A percentile compares a stretch with the other conserved stretches of the same genome.
Evolutionary conservation across 2,797 vertebrate genomes (phyloP).

Genomic region (Leptoclinus maculatus): DNA sequence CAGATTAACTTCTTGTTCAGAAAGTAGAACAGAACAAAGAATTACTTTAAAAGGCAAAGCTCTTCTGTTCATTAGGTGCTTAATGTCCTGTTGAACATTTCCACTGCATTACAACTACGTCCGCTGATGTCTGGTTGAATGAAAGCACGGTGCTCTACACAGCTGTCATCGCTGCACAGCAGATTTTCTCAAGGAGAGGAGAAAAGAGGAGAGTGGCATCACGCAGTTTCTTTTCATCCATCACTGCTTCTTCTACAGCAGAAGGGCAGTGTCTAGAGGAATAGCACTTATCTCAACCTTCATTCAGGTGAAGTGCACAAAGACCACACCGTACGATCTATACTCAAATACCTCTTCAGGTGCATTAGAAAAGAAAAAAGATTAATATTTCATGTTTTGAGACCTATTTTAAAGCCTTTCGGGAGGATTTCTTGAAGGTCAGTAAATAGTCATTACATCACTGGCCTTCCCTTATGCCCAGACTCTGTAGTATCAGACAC

Average conservation of each 20-base stretch:
- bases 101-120: background rate
- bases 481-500: constrained; percentile 20
- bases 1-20: background rate
- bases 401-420: constrained; percentile 26
- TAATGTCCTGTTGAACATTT: constrained; percentile 5
- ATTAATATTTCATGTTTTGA: background rate
- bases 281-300: constrained; percentile 38
- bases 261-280: constrained; percentile 19
- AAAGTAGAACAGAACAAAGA: constrained; percentile 3
- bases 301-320: constrained; percentile 3
- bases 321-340: background rate
- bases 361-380: background rate
- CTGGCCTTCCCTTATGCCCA: constrained; percentile 37
- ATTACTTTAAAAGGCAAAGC: background rate
- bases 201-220: background rate
- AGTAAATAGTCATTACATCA: constrained; percentile 28
- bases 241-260: constrained; percentile 16
- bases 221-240: constrained; percentile 19
- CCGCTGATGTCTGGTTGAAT: constrained; percentile 1
- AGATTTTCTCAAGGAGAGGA: constrained; percentile 17
- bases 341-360: background rate
- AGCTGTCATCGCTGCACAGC: background rate
- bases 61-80: constrained; percentile 17
- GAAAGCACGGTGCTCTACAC: background rate
- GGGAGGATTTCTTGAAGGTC: constrained; percentile 26